phyloP scores from a whole-genome alignment of 1,140 invertebrate genomes.

The Rhagoletis zephyria region DNA sequence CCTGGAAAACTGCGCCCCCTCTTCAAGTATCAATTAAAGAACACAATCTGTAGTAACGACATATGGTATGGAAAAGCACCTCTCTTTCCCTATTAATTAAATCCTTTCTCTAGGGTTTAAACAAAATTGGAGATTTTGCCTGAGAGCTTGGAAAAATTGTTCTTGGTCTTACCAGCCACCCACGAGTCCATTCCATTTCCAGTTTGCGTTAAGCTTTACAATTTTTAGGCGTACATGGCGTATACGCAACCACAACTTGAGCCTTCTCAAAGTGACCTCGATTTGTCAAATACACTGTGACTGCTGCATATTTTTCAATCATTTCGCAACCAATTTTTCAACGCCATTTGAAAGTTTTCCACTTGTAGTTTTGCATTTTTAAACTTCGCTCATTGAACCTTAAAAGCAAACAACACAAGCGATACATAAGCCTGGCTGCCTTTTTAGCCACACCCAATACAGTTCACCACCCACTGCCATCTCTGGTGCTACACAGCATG shows the following conservation, averaged over 20 bases:
- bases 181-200: no score
- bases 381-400: constrained; percentile 31
- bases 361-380: neutral
- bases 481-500: constrained; percentile 1
- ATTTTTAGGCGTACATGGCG: neutral
- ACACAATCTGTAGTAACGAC: no score
- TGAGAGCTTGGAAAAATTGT: neutral
- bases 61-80: no score
- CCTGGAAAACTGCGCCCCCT: no score
- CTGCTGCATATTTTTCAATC: neutral
- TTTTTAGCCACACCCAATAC: neutral
- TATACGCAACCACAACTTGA: neutral
- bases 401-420: neutral
- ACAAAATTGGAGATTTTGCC: neutral
- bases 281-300: neutral
- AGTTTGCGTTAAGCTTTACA: neutral
- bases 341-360: constrained; percentile 38
- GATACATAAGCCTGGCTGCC: no score
- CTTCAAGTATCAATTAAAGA: no score
- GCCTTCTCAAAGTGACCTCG: neutral
- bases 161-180: no score
- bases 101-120: no score
- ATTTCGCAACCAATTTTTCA: constrained; percentile 31
- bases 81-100: no score
- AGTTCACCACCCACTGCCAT: neutral